Conservation (phyloP, 2,797 vertebrate genomes). For the Balearica regulorum region DNA sequence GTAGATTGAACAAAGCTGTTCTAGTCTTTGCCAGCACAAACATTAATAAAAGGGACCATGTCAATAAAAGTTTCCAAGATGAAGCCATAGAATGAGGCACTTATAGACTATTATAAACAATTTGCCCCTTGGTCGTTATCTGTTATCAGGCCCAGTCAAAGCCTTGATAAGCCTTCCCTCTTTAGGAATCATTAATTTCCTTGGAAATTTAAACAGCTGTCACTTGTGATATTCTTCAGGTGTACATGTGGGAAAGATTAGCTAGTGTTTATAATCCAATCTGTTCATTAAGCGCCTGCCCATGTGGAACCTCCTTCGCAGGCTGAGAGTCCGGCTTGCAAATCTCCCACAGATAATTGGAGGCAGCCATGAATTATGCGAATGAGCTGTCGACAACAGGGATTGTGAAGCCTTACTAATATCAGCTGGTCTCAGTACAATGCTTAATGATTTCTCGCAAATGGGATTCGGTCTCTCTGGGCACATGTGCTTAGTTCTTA, state of each 20-base stretch:
- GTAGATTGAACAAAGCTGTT: constrained; percentile 63
- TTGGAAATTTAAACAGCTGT: constrained; percentile 84
- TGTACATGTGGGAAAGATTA: constrained; percentile 85
- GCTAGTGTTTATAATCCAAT: constrained; percentile 78
- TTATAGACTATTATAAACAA: constrained; percentile 76
- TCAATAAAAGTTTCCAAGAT: constrained; percentile 70
- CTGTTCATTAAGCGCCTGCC: constrained; percentile 77
- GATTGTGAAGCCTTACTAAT: constrained; percentile 73
- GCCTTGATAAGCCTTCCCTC: constrained; percentile 75
- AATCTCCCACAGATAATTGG: constrained; percentile 81
- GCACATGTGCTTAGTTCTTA: not conserved
- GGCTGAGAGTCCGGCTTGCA: constrained; percentile 35
- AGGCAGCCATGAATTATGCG: constrained; percentile 69
- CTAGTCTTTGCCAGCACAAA: constrained; percentile 64
- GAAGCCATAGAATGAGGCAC: constrained; percentile 71
- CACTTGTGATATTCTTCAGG: constrained; percentile 83
- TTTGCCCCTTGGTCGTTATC: constrained; percentile 70
- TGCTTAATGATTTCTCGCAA: constrained; percentile 66
- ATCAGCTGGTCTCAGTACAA: constrained; percentile 72
- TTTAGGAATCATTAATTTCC: constrained; percentile 82
- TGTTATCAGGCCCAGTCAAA: constrained; percentile 75
- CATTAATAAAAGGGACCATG: constrained; percentile 64
- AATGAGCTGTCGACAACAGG: constrained; percentile 70
- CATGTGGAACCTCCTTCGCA: constrained; percentile 72
- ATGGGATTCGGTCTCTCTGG: not conserved